Evolutionary conservation across 2,888 invertebrate species (phyloP), one percentile per base, ranked within the genome.

Genomic region (Tromatobia lineatoria): DNA sequence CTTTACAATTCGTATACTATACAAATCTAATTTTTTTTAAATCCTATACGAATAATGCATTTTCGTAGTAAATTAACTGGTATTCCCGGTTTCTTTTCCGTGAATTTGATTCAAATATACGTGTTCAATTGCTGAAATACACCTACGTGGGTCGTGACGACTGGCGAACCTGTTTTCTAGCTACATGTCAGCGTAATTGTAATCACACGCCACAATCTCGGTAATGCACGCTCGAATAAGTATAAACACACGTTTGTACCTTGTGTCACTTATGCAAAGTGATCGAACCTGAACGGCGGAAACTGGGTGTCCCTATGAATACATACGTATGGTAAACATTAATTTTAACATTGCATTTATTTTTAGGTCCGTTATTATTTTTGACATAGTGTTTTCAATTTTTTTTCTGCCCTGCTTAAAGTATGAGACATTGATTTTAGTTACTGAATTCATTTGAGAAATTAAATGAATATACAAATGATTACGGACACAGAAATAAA

Each of bases 151-250:
- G n/a, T 70, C 67, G 57, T 42, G 52, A 67, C 73, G 80, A 64
- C 71, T 70, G 25, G 57, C 42, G 45, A 85, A 85, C 85, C 79
- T 85, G 85, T 82, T 74, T 52, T 34, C 29, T 75, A 66, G 8
- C 38, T 69, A 11, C 20, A 71, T 45, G 50, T 45, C 15, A 52
- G 38, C 38, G 38, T 67, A 71, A 71, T 67, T 23, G 61, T 75
- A 75, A 85, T 85, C 75, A 71, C 6, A 52, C 74, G 54, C 34
- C 38, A 38, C 8, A 67, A 79, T 85, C 82, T 76, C 15, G 6
- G 34, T 57, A 71, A 64, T 75, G 75, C 85, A 82, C 79, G 85
- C 79, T 82, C 67, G 81, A 79, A 75, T 81, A 66, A 85, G 59
- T 81, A 69, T 25, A 70, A 25, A n/a, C 1, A 59, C 20, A 52